These are phyloP conservation scores for Octonoba sinensis DNA, from an alignment of 2,888 invertebrate genomes.

Conservation along the genomic window DNA sequence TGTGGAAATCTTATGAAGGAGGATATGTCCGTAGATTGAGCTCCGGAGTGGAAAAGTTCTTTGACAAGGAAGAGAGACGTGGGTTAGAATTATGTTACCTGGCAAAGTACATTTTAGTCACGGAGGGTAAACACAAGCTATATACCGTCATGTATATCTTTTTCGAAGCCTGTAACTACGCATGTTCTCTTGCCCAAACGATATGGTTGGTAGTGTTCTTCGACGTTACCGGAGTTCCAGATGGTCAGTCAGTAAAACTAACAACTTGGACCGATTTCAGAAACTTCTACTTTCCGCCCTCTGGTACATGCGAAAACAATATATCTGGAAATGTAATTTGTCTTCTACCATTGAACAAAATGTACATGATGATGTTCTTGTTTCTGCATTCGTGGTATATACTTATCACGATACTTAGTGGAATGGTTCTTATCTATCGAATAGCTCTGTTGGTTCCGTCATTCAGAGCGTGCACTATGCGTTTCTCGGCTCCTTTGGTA, in stretches of 20 bases:
- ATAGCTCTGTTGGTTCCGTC: slow-evolving; percentile 16
- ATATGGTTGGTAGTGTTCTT: slow-evolving; percentile 53
- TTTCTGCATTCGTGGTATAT: slow-evolving; percentile 54
- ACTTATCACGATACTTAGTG: slow-evolving; percentile 26
- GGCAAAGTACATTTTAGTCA: slow-evolving; percentile 41
- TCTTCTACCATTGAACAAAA: slow-evolving; percentile 28
- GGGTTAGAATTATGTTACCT: slow-evolving; percentile 31
- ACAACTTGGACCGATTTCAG: slow-evolving; percentile 34
- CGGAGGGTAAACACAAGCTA: slow-evolving; percentile 39
- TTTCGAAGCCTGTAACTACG: slow-evolving; percentile 39
- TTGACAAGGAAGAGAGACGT: slow-evolving; percentile 20
- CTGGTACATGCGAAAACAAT: not conserved
- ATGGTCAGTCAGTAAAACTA: not conserved
- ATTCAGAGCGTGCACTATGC: not conserved
- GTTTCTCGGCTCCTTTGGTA: slow-evolving; percentile 6
- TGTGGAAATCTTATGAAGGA: slow-evolving; percentile 47
- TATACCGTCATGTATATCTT: slow-evolving; percentile 31
- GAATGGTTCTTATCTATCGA: slow-evolving; percentile 32
- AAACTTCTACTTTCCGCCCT: slow-evolving; percentile 39
- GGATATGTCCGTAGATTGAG: slow-evolving; percentile 27
- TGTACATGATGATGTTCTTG: slow-evolving; percentile 48
- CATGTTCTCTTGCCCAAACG: slow-evolving; percentile 20
- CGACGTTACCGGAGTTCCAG: slow-evolving; percentile 48
- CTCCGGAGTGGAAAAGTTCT: slow-evolving; percentile 6
- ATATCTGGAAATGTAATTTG: not conserved